Evolutionary conservation across 2,888 invertebrate genomes (phyloP), one percentile per base, ranked within the genome.

Genomic region (Empis livida): DNA sequence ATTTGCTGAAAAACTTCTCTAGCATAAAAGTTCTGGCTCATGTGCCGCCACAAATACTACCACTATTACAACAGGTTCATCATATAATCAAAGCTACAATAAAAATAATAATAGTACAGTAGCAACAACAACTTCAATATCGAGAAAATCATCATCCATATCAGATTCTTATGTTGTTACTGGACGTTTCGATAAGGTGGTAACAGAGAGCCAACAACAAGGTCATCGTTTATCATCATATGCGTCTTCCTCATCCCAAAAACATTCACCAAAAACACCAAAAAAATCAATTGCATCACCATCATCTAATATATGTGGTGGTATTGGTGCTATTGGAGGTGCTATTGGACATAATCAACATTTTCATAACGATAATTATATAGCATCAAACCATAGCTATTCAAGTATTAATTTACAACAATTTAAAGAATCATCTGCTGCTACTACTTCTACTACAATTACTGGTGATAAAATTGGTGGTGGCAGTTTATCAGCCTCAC

Each of bases 1-100:
- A 50, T 56, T 63, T 43, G 59, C 62, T 44, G 67, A 66, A 56
- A 65, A 67, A 56, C 63, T 65, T 57, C 67, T 67, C 58, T 67
- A 67, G 66, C 67, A 65, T 59, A 62, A 61, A 59, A 60, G 58
- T 50, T 49, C 55, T 56, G 65, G 79, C 75, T 73, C 61, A 48
- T 51, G 65, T 62, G 65, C 58, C 56, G 60, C 44, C 50, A 54
- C 57, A 38, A 27, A 27, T 27, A 2, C 23, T 27, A 27, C 8
- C 5, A 27, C 23, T 27, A 8, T 27, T 27, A 27, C 23, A 27
- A 27, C 14, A 6, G 43, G 30, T 31, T 41, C 30, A 31, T 44
- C 32, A 13, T 38, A 38, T 15, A 47, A 47, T 40, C 20, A 13
- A 14, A 20, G 17, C 13, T 10, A 43, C 17, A 27, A 11, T 17